These are phyloP conservation scores for Diabrotica virgifera DNA, from an alignment of 1,140 invertebrate species.

Conservation along the genomic window DNA sequence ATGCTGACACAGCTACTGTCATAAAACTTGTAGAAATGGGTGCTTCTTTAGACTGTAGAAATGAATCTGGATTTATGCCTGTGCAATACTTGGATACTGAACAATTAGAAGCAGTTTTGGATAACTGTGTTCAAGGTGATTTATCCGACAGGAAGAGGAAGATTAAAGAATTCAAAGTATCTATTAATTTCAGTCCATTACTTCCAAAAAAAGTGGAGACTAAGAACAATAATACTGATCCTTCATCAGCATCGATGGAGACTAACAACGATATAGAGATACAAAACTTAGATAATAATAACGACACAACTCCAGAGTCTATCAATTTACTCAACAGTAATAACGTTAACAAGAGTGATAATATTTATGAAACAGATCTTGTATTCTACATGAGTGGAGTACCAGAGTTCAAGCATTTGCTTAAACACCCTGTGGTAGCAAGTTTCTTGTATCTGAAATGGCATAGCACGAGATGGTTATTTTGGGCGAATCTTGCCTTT, in stretches of 20 bases:
- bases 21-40: conserved; percentile 62
- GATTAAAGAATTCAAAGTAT: conserved; percentile 66
- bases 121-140: conserved; percentile 56
- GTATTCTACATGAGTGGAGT: conserved; percentile 60
- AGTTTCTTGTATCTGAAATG: conserved; percentile 80
- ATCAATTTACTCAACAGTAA: too few relatives aligned
- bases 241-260: conserved; percentile 14
- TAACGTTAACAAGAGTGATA: too few relatives aligned
- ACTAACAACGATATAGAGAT: background rate
- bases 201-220: conserved; percentile 30
- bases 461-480: conserved; percentile 69
- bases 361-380: conserved; percentile 57
- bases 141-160: conserved; percentile 52
- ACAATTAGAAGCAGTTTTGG: conserved; percentile 64
- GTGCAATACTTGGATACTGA: conserved; percentile 65
- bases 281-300: too few relatives aligned
- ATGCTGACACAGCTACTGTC: conserved; percentile 58
- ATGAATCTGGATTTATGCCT: conserved; percentile 63
- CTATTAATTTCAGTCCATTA: conserved; percentile 69
- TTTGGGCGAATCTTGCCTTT: conserved; percentile 68
- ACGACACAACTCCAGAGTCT: too few relatives aligned
- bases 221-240: conserved; percentile 21
- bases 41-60: conserved; percentile 67
- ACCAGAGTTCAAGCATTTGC: conserved; percentile 60
- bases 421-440: conserved; percentile 75